Evolutionary conservation across 1,140 invertebrate species (phyloP), one percentile per base, ranked within the genome.

Genomic region (Olivierus martensii): DNA sequence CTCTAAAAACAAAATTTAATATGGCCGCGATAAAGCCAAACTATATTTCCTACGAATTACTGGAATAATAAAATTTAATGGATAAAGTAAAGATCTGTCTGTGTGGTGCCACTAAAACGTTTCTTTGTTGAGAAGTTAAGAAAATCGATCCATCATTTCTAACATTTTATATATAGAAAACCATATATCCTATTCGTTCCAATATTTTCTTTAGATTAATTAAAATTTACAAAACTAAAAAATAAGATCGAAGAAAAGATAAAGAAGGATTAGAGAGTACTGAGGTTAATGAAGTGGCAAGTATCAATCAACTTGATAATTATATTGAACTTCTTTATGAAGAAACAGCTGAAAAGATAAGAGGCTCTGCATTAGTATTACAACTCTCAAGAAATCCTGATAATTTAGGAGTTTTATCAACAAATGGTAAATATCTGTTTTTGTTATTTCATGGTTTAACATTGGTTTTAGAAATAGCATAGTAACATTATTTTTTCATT

Each of bases 291-390:
- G 71, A 73, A 55, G 61, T 88, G 48, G 84, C 86, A 61, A 82
- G 83, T 67, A 77, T 96, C 45, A 73, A 70, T 61, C 68, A 71
- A 59, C 59, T 77, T n/a, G 88, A 96, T 65, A 82, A 83, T 61
- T 99, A 99, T 69, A 83, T 97, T 42, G 94, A 98, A 70, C 72
- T 98, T 53, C 71, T 99, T 4, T 99, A 99, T 69, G 95, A 99
- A 72, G 91, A 91, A 59, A 81, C 93, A 60, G 75, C 81, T 39
- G 88, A 90, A 61, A 96, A 96, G 75, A 82, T 94, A 21, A 83
- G 85, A 69, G 93, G 88, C 34, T 89, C 92, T n/a, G 81, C 82
- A 14, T 73, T 91, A 47, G 87, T 98, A 56, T 74, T 95, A 46
- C 84, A 92, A 69, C 75, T 98, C 46, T 84, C 92, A 1, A 78